Evolutionary conservation across 2,888 invertebrate genomes (phyloP).

Genomic region (Drosophila borealis): DNA sequence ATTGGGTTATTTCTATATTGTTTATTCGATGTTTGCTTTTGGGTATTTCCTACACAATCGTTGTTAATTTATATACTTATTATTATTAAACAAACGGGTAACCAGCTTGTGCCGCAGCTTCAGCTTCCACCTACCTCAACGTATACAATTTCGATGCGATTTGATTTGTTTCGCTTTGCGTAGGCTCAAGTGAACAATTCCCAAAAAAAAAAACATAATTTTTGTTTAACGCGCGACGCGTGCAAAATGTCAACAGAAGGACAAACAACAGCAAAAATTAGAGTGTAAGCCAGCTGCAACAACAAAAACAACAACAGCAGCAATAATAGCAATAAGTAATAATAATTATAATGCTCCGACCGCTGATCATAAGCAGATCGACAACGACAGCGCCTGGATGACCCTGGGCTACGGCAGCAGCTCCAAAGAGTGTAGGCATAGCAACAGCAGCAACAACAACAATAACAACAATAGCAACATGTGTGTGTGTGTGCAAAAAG

Average conservation of each 20-base stretch:
- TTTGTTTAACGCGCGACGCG: slow-evolving; percentile 52
- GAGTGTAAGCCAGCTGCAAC: slow-evolving; percentile 40
- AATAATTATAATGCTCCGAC: slow-evolving; percentile 68
- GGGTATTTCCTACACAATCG: slow-evolving; percentile 24
- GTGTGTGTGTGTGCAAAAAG: slow-evolving; percentile 48
- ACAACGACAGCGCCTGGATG: slow-evolving; percentile 46
- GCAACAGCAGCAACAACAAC: slow-evolving; percentile 23
- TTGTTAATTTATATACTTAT: slow-evolving; percentile 17
- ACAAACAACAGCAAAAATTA: slow-evolving; percentile 63
- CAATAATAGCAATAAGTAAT: slow-evolving; percentile 34
- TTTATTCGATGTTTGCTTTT: neutral
- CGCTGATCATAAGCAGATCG: slow-evolving; percentile 78
- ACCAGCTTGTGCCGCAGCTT: slow-evolving; percentile 10
- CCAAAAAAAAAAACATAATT: slow-evolving; percentile 26
- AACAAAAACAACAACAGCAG: slow-evolving; percentile 33
- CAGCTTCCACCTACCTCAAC: slow-evolving; percentile 28
- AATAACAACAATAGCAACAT: slow-evolving; percentile 13
- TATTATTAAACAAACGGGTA: slow-evolving; percentile 11
- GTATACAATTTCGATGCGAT: neutral
- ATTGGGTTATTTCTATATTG: neutral
- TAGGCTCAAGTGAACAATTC: slow-evolving; percentile 38
- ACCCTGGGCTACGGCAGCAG: slow-evolving; percentile 54
- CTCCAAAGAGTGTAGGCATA: slow-evolving; percentile 31
- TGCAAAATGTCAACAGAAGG: slow-evolving; percentile 82
- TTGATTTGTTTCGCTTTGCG: slow-evolving; percentile 30